A percentile compares a stretch with the other conserved stretches of the same genome.
Evolutionary conservation across 2,113 vertebrate genomes (phyloP).

Genomic region (Oryzias woworae): DNA sequence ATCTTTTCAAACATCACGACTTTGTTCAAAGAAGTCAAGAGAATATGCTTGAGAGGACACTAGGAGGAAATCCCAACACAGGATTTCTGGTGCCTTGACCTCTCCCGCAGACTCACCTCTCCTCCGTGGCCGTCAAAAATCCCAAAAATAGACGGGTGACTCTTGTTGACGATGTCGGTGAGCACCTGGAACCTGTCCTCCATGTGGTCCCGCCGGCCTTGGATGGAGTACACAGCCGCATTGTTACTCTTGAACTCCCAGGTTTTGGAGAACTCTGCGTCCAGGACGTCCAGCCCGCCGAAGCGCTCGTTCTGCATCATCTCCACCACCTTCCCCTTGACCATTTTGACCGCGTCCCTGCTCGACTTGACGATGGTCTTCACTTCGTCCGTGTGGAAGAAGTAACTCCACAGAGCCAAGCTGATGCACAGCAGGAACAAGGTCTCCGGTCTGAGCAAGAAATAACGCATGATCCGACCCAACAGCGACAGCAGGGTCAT

Average conservation of each 20-base stretch:
- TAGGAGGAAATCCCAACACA: too few relatives aligned
- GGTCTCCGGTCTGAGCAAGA: slow-evolving; percentile 97
- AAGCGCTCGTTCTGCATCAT: slow-evolving; percentile 96
- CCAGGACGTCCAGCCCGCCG: slow-evolving; percentile 91
- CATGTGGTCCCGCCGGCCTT: slow-evolving; percentile 97
- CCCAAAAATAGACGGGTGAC: slow-evolving; percentile 94
- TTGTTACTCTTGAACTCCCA: slow-evolving; percentile 96
- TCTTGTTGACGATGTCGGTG: slow-evolving; percentile 91
- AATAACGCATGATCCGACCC: slow-evolving; percentile 99
- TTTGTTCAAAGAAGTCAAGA: too few relatives aligned
- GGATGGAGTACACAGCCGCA: slow-evolving; percentile 96
- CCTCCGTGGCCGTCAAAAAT: slow-evolving; percentile 98
- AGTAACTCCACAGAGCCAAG: slow-evolving; percentile 97
- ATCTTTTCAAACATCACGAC: too few relatives aligned
- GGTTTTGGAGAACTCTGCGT: slow-evolving; percentile 94
- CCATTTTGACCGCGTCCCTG: slow-evolving; percentile 96
- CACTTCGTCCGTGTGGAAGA: slow-evolving; percentile 99
- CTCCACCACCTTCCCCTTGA: slow-evolving; percentile 97
- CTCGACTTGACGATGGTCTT: slow-evolving; percentile 98
- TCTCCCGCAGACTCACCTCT: slow-evolving; percentile 81
- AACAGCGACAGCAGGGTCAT: slow-evolving; percentile 98
- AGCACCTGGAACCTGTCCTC: slow-evolving; percentile 96
- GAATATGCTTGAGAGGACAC: too few relatives aligned
- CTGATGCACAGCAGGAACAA: slow-evolving; percentile 96
- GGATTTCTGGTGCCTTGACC: not conserved